Evolutionary conservation across 2,113 vertebrate species (phyloP).

Genomic region (Saccopteryx bilineata): DNA sequence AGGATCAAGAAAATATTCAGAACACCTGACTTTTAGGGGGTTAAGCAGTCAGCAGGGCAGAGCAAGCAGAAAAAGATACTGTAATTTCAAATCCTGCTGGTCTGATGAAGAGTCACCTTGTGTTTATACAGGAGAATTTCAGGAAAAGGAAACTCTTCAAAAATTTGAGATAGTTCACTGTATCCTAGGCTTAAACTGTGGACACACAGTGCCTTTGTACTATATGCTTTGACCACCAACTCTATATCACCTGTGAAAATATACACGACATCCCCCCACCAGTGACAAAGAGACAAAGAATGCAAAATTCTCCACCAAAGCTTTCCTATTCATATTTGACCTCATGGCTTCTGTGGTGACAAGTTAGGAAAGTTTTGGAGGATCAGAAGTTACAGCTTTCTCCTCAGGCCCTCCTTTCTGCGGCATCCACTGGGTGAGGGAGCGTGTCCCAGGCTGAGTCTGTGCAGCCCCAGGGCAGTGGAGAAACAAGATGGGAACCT

Average conservation of each 20-base stretch:
- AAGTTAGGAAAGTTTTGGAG: slow-evolving; percentile 68
- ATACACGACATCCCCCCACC: slow-evolving; percentile 6
- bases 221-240: not conserved
- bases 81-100: not conserved
- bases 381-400: slow-evolving; percentile 63
- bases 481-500: not conserved
- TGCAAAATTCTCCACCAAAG: slow-evolving; percentile 74
- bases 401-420: not conserved
- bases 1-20: not conserved
- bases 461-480: not conserved
- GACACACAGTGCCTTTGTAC: not conserved
- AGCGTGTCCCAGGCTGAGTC: not conserved
- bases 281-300: slow-evolving; percentile 66
- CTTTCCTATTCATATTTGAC: slow-evolving; percentile 50
- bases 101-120: not conserved
- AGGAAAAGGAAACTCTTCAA: slow-evolving; percentile 17
- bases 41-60: not conserved
- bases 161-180: not conserved
- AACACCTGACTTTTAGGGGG: not conserved
- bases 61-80: not conserved
- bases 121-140: slow-evolving; percentile 42
- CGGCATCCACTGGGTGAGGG: not conserved
- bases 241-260: slow-evolving; percentile 68
- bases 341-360: slow-evolving; percentile 72
- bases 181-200: not conserved